Percentiles rank a stretch among this genome's conserved stretches.
Evolutionary conservation across 2,113 vertebrate genomes (phyloP).

Genomic region (Dasyornis broadbenti): DNA sequence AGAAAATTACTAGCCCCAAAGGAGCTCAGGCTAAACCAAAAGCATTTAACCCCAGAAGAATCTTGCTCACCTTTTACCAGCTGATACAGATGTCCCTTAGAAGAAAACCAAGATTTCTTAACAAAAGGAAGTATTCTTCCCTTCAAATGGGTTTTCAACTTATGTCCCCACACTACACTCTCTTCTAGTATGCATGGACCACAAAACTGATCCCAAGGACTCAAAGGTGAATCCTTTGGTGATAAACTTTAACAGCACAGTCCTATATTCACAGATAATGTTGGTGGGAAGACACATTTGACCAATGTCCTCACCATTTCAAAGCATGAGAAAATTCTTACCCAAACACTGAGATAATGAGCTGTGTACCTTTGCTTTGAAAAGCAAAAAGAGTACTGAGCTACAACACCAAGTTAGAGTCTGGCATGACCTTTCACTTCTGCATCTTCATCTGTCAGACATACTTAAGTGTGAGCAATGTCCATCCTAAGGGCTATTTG

Average conservation of each 20-base stretch:
- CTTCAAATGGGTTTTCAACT: not conserved
- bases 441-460: not conserved
- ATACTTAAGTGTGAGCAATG: not conserved
- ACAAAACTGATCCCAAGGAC: not conserved
- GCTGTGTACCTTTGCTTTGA: not conserved
- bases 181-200: not conserved
- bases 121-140: not conserved
- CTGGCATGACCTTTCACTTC: not conserved
- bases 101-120: not conserved
- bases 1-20: not conserved
- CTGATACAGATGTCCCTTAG: not conserved
- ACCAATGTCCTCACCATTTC: not conserved
- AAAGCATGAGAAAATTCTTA: not conserved
- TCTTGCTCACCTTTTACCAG: not conserved
- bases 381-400: not conserved
- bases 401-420: not conserved
- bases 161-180: not conserved
- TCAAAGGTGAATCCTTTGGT: not conserved
- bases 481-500: not conserved
- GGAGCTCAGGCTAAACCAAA: slow-evolving; percentile 7
- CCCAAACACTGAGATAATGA: not conserved
- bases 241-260: not conserved
- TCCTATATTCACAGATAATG: not conserved
- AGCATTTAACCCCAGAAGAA: not conserved
- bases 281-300: not conserved